Evolutionary conservation across 64 coral and sea anemone genomes (phyloP).

Genomic region (Pachyseris speciosa): DNA sequence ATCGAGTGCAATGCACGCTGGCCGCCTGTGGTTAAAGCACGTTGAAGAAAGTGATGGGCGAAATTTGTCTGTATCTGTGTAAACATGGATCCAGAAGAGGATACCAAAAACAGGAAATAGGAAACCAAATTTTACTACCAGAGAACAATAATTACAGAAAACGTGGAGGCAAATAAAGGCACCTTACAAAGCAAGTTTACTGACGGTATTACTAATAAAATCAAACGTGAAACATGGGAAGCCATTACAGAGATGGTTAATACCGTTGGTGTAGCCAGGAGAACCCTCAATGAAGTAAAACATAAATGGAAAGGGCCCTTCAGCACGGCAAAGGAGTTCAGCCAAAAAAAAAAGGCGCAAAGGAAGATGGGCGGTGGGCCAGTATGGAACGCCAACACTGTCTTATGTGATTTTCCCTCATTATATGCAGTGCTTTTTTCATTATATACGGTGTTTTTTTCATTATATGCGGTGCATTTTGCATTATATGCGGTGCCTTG

Average conservation of each 20-base stretch:
- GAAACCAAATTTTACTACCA: background rate
- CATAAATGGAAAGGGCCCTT: background rate
- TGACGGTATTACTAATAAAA: background rate
- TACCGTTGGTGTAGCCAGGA: background rate
- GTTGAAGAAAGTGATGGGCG: too few species aligned
- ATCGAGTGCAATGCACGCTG: background rate
- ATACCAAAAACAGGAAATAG: background rate
- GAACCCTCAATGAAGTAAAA: background rate
- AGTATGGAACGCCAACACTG: background rate
- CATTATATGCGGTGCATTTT: background rate
- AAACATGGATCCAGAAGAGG: background rate
- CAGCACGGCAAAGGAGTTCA: constrained; percentile 4
- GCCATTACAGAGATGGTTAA: background rate
- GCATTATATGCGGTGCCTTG: background rate
- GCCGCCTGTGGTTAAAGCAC: background rate
- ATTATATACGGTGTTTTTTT: background rate
- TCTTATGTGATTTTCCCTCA: background rate
- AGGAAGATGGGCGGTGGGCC: too few species aligned
- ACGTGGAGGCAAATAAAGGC: background rate
- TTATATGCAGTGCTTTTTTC: background rate
- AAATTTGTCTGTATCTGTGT: background rate
- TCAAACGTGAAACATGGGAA: background rate
- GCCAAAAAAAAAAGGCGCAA: too few species aligned
- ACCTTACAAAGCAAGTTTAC: background rate
- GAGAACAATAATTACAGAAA: background rate